Evolutionary conservation across 2,113 vertebrate genomes (phyloP), one percentile per base, ranked within the genome.

Genomic region (Amazona guildingii): DNA sequence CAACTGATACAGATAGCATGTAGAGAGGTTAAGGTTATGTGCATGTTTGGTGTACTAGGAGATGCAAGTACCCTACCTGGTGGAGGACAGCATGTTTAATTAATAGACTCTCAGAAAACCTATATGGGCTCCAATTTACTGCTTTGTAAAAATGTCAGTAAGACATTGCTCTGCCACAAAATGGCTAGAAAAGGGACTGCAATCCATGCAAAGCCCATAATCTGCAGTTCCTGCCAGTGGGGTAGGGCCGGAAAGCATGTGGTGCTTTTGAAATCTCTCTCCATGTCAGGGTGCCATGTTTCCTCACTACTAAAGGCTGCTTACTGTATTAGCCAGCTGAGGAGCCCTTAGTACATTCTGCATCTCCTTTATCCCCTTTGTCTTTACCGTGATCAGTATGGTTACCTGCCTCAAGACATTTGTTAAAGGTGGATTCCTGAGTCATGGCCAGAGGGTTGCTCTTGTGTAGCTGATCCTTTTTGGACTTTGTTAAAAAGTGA

Each of bases 41-140:
- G 20, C 1, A 0, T 17, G 14, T 24, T 19, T 27, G 41, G 67
- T 1, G 2, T 7, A 8, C 2, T 44, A 33, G 25, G 11, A 68
- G 44, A 31, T 0, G 3, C 17, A 18, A 61, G 28, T 5, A 2
- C 0, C 0, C 37, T 64, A 6, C 25, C 10, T 5, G 3, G 24
- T 3, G 20, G 17, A 49, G 39, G 20, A 5, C 2, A 33, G 52
- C 5, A 37, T 5, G 0, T 24, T 23, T 25, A 35, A 12, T 23
- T 25, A 35, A 12, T 10, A 31, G 28, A 20, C 10, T 49, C 27
- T 15, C 52, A 57, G 63, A 12, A 92, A 70, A 66, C 17, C 10
- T 20, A 16, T n/a, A 31, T 61, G 49, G 43, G 27, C 29, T 69
- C 14, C 48, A 11, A 3, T 10, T 57, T 35, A 27, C 3, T 48